Evolutionary conservation across 2,888 invertebrate species (phyloP).

Genomic region (Lacanobia wlatinum): DNA sequence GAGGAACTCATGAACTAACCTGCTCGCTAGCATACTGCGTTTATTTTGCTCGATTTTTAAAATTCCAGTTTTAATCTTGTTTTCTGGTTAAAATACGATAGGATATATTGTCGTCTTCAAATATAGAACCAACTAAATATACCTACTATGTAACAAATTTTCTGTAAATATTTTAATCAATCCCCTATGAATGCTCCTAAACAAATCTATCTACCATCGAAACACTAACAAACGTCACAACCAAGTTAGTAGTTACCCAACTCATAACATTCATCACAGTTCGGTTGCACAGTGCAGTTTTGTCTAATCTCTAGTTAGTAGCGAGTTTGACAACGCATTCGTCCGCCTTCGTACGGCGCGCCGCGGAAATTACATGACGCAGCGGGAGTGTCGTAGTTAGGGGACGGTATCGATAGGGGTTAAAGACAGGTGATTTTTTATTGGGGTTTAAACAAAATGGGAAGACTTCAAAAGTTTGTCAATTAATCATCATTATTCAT

Average conservation of each 20-base stretch:
- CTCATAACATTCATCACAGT: slow-evolving; percentile 53
- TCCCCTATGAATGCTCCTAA: not conserved
- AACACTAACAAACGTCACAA: not conserved
- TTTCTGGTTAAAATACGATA: too few species aligned
- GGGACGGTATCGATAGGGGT: slow-evolving; percentile 38
- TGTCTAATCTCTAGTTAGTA: slow-evolving; percentile 63
- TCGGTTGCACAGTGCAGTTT: slow-evolving; percentile 62
- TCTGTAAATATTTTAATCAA: not conserved
- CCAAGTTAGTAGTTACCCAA: slow-evolving; percentile 1
- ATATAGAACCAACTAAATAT: too few species aligned
- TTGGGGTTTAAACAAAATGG: too few species aligned
- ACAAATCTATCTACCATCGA: not conserved
- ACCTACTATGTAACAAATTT: too few species aligned
- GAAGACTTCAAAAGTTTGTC: not conserved
- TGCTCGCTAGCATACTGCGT: not conserved
- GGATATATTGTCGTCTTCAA: not conserved
- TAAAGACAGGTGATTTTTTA: slow-evolving; percentile 5
- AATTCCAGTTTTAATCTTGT: too few species aligned
- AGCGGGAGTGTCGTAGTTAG: slow-evolving; percentile 57
- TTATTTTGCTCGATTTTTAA: too few species aligned
- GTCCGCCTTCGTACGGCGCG: slow-evolving; percentile 70
- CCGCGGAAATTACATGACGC: slow-evolving; percentile 83
- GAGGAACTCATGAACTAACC: not conserved
- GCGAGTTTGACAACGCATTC: slow-evolving; percentile 76
- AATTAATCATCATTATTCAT: not conserved